Evolutionary conservation across 1,140 invertebrate genomes (phyloP).

Genomic region (Aphelinus atriplicis): DNA sequence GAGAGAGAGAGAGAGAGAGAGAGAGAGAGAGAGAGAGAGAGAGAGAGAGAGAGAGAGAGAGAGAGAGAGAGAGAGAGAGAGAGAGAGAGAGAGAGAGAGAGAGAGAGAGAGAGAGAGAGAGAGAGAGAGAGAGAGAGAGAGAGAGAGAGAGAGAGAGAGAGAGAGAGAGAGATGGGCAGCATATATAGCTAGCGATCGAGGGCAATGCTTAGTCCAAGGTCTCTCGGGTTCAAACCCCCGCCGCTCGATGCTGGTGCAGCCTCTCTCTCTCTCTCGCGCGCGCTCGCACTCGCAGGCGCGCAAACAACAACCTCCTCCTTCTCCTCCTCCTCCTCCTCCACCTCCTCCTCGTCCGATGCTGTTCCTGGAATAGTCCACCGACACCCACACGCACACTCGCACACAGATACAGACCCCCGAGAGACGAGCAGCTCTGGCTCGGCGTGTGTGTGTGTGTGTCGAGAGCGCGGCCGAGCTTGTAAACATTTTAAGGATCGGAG

Average conservation of each 20-base stretch:
- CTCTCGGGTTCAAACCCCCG: slow-evolving; percentile 57
- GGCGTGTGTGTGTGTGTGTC: neutral
- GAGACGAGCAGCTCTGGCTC: too few relatives aligned
- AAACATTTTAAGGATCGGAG: slow-evolving; percentile 46
- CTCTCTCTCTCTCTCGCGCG: slow-evolving; percentile 47
- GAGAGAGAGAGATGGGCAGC: slow-evolving; percentile 4
- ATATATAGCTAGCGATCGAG: slow-evolving; percentile 41
- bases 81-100: too few relatives aligned
- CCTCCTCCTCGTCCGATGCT: slow-evolving; percentile 62
- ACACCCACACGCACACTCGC: slow-evolving; percentile 18
- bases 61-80: neutral
- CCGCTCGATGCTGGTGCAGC: slow-evolving; percentile 55
- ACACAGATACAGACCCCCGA: too few relatives aligned
- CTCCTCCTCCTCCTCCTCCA: too few relatives aligned
- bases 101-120: too few relatives aligned
- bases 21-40: too few relatives aligned
- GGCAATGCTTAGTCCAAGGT: slow-evolving; percentile 67
- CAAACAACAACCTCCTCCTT: too few relatives aligned
- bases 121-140: too few relatives aligned
- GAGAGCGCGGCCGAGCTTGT: slow-evolving; percentile 41
- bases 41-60: slow-evolving; percentile 6
- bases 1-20: too few relatives aligned
- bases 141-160: too few relatives aligned
- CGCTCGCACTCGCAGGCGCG: too few relatives aligned
- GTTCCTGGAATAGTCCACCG: slow-evolving; percentile 60